These are phyloP conservation scores for Narcine bancroftii DNA, from an alignment of 2,113 vertebrate genomes.

Conservation along the genomic window DNA sequence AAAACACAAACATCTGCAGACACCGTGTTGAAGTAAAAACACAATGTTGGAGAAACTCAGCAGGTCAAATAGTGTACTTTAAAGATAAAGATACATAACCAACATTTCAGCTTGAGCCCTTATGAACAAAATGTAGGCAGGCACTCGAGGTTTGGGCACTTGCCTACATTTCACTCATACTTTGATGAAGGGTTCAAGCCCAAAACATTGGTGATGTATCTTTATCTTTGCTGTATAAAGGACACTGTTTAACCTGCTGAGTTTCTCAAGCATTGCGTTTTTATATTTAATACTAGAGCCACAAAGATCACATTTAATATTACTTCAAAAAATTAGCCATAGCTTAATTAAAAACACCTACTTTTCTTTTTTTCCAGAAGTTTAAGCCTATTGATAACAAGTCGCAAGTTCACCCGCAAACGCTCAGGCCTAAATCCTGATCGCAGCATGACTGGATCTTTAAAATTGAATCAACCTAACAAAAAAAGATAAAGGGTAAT, in stretches of 20 bases:
- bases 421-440: constrained; percentile 90
- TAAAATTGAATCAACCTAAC: constrained; percentile 1
- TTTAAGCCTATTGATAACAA: constrained; percentile 94
- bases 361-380: constrained; percentile 98
- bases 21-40: too few relatives aligned
- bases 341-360: constrained; percentile 56
- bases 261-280: too few relatives aligned
- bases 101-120: not conserved
- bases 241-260: too few relatives aligned
- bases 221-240: too few relatives aligned
- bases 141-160: too few relatives aligned
- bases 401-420: constrained; percentile 84
- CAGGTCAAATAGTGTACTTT: too few relatives aligned
- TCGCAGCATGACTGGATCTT: constrained; percentile 64
- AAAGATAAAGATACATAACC: not conserved
- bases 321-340: not conserved
- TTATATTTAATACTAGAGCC: not conserved
- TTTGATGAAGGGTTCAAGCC: too few relatives aligned
- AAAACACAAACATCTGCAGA: too few relatives aligned
- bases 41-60: too few relatives aligned
- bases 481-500: not conserved
- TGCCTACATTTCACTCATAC: too few relatives aligned
- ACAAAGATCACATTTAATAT: not conserved
- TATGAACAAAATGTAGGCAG: too few relatives aligned
- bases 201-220: too few relatives aligned